phyloP scores from a whole-genome alignment of 2,113 vertebrate species.

The Tamias sibiricus region DNA sequence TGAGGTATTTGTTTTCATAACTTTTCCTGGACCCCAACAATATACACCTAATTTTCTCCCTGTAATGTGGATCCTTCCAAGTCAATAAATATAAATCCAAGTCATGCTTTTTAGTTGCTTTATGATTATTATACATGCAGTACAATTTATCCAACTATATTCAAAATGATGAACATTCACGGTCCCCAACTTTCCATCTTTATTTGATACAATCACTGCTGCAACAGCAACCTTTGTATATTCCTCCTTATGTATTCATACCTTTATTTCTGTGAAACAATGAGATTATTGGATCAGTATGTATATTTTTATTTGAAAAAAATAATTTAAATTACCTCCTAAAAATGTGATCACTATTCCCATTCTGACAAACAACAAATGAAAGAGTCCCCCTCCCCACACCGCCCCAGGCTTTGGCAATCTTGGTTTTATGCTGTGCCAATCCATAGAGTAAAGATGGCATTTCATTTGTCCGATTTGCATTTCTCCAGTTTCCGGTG shows the following conservation, averaged over 20 bases:
- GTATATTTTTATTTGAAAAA: not conserved
- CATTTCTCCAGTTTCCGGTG: not conserved
- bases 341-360: not conserved
- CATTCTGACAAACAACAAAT: not conserved
- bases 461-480: not conserved
- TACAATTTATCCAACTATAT: not conserved
- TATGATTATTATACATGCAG: not conserved
- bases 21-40: not conserved
- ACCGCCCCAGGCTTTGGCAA: not conserved
- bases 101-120: not conserved
- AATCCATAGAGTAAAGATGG: constrained; percentile 2
- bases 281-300: not conserved
- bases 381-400: not conserved
- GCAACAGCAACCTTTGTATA: not conserved
- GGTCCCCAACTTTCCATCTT: not conserved
- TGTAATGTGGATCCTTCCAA: not conserved
- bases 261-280: not conserved
- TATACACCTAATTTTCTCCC: not conserved
- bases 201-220: not conserved
- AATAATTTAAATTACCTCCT: constrained; percentile 38
- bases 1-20: constrained; percentile 32
- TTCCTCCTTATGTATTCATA: not conserved
- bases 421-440: not conserved
- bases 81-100: constrained; percentile 33
- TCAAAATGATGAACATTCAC: not conserved